Conservation (phyloP, 2,113 vertebrate species). For the Rhea americana region DNA sequence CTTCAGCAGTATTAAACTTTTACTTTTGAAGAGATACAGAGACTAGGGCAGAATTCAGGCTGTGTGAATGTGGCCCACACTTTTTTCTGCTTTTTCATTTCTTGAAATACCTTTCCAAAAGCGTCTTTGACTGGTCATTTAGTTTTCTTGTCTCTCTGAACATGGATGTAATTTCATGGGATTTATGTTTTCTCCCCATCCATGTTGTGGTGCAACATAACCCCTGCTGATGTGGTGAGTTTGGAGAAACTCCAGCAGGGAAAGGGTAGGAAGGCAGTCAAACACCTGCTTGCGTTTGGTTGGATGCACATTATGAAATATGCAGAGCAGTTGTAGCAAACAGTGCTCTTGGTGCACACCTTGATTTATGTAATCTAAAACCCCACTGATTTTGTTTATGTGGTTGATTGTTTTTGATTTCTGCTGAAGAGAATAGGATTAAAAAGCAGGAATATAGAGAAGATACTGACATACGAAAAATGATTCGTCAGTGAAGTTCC, state of each 20-base stretch:
- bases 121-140: neutral
- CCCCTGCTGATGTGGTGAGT: neutral
- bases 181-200: neutral
- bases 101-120: neutral
- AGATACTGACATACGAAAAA: neutral
- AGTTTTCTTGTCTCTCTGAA: neutral
- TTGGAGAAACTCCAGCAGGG: neutral
- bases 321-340: neutral
- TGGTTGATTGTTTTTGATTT: neutral
- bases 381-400: neutral
- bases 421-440: neutral
- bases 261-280: neutral
- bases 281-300: rapidly evolving
- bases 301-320: neutral
- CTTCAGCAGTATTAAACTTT: neutral
- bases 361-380: neutral
- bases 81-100: neutral
- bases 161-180: neutral
- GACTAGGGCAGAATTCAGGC: neutral
- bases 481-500: neutral
- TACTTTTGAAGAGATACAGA: neutral
- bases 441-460: neutral
- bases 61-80: neutral
- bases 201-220: rapidly evolving
- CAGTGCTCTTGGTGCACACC: neutral